These are phyloP conservation scores for Peromyscus aztecus DNA, from an alignment of 2,797 vertebrate genomes.

Conservation along the genomic window DNA sequence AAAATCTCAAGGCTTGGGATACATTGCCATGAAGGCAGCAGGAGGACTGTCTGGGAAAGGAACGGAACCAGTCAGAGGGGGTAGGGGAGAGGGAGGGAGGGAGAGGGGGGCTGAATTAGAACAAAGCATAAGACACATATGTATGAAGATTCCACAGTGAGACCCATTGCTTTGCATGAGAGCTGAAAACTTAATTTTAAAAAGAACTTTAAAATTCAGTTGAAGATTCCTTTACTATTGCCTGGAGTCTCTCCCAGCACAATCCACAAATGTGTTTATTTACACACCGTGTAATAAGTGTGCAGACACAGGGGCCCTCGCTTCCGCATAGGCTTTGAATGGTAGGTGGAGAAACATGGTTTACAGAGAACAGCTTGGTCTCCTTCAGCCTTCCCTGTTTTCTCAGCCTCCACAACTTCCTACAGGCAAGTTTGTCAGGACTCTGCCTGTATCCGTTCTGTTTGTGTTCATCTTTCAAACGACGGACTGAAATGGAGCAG, in stretches of 20 bases:
- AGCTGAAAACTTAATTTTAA: not conserved
- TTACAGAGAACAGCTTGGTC: not conserved
- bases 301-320: not conserved
- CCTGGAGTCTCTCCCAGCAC: not conserved
- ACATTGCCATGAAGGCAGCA: not conserved
- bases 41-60: not conserved
- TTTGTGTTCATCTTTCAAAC: not conserved
- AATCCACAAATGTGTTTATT: not conserved
- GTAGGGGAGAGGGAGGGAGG: not conserved
- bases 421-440: not conserved
- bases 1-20: not conserved
- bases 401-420: not conserved
- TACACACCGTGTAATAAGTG: not conserved
- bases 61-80: not conserved
- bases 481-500: not conserved
- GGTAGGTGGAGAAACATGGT: not conserved
- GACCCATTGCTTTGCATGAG: not conserved
- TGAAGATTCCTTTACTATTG: conserved; percentile 1
- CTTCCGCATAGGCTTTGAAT: not conserved
- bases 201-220: not conserved
- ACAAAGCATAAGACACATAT: not conserved
- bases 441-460: not conserved
- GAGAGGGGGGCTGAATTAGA: not conserved
- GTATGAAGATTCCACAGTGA: not conserved
- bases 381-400: not conserved